Conservation (phyloP, 1,140 invertebrate genomes). For the Caenorhabditis latens region DNA sequence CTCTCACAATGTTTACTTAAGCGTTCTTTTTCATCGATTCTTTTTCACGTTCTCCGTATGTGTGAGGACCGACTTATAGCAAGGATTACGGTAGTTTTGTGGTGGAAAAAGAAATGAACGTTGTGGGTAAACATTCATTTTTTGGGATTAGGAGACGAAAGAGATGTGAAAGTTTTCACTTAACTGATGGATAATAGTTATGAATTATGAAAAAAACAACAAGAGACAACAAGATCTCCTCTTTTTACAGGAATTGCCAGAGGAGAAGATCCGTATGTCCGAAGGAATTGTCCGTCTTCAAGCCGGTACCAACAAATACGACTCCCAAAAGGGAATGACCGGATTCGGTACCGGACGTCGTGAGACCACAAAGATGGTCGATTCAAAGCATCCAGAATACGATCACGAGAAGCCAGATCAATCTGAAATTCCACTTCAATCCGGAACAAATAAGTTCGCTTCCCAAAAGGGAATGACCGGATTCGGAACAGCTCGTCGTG, state of each 20-base stretch:
- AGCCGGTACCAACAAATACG: constrained; percentile 76
- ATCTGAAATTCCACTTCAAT: constrained; percentile 74
- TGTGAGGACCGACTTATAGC: constrained; percentile 22
- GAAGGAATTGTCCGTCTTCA: constrained; percentile 75
- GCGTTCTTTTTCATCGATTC: neutral
- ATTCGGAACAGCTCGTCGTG: constrained; percentile 77
- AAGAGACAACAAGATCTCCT: too few relatives aligned
- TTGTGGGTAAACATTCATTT: neutral
- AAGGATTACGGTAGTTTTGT: constrained; percentile 20
- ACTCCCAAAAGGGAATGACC: constrained; percentile 75
- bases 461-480: constrained; percentile 77
- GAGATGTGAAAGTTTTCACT: neutral
- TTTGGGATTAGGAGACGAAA: neutral
- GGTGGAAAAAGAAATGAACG: neutral
- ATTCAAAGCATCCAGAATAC: constrained; percentile 76
- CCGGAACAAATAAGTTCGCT: constrained; percentile 77
- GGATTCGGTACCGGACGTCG: constrained; percentile 76
- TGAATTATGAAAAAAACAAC: too few relatives aligned
- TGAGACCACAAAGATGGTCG: constrained; percentile 77
- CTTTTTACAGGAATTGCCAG: constrained; percentile 73
- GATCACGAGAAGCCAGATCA: constrained; percentile 76
- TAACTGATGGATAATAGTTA: too few relatives aligned
- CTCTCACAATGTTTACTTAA: neutral
- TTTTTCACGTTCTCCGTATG: constrained; percentile 24
- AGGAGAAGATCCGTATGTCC: constrained; percentile 77